phyloP scores from a whole-genome alignment of 2,888 invertebrate species.

The Alsophila aescularia region DNA sequence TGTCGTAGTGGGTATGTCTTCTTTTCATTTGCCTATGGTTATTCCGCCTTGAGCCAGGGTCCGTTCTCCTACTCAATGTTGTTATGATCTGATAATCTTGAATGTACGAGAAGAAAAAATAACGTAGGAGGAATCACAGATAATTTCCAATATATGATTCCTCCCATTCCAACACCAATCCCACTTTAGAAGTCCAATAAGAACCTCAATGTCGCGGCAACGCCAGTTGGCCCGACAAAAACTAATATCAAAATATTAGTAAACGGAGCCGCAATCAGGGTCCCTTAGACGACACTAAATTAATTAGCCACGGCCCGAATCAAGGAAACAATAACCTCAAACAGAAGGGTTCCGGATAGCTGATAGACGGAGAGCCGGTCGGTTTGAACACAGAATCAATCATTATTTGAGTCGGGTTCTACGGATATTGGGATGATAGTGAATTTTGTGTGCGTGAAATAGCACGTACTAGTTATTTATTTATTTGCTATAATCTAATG shows the following conservation, averaged over 20 bases:
- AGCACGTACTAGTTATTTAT: no score
- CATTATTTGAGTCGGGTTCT: no score
- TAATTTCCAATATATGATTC: neutral
- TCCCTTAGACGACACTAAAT: constrained; percentile 61
- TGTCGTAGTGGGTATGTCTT: no score
- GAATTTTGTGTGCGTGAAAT: no score
- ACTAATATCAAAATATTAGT: constrained; percentile 41
- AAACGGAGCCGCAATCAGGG: constrained; percentile 55
- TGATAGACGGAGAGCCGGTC: constrained; percentile 13
- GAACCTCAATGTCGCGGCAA: constrained; percentile 13
- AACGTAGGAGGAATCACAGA: no score
- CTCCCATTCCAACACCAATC: constrained; percentile 1
- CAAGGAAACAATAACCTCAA: constrained; percentile 80
- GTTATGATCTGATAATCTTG: no score
- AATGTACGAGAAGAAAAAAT: no score
- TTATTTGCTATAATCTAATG: no score
- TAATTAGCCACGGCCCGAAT: constrained; percentile 72
- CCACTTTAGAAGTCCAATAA: constrained; percentile 13
- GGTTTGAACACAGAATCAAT: neutral
- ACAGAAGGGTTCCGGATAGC: constrained; percentile 66
- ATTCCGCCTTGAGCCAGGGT: no score
- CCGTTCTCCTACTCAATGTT: no score
- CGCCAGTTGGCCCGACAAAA: constrained; percentile 39
- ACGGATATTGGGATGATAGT: no score
- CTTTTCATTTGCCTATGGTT: no score